Evolutionary conservation across 2,888 invertebrate species (phyloP).

Genomic region (Frankliniella intonsa): DNA sequence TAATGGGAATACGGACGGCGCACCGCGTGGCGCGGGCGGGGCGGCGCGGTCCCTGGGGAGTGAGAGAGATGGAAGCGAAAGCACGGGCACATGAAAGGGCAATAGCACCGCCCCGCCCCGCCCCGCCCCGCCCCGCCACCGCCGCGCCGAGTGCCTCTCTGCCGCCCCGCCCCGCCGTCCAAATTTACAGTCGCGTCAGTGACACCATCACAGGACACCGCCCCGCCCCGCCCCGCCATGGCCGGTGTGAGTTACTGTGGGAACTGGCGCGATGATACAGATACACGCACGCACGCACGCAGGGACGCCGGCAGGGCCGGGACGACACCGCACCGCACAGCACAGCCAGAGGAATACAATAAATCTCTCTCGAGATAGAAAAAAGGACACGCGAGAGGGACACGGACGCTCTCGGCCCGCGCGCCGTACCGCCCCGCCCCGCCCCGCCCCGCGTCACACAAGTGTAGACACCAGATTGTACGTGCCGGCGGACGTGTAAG

Average conservation of each 20-base stretch:
- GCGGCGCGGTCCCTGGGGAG: not conserved
- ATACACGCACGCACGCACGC: not conserved
- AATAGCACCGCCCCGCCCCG: not conserved
- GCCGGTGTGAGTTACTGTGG: constrained; percentile 17
- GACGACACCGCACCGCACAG: not conserved
- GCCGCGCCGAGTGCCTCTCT: not conserved
- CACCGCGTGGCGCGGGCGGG: no score
- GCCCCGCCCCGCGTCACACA: no score
- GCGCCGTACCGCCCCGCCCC: no score
- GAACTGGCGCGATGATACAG: constrained; percentile 4
- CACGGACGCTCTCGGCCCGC: no score
- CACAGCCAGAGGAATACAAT: not conserved
- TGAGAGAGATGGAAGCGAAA: not conserved
- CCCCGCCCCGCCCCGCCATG: not conserved
- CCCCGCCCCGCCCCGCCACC: not conserved
- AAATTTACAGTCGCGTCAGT: not conserved
- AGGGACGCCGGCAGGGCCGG: not conserved
- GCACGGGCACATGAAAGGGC: no score
- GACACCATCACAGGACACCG: constrained; percentile 13
- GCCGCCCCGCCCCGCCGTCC: constrained; percentile 19
- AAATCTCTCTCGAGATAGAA: no score
- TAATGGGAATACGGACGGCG: no score
- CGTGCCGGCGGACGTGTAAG: no score
- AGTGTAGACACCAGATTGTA: no score
- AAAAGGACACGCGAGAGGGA: no score